Evolutionary conservation across 1,140 invertebrate species (phyloP), one percentile per base, ranked within the genome.

Genomic region (Homalodisca vitripennis): DNA sequence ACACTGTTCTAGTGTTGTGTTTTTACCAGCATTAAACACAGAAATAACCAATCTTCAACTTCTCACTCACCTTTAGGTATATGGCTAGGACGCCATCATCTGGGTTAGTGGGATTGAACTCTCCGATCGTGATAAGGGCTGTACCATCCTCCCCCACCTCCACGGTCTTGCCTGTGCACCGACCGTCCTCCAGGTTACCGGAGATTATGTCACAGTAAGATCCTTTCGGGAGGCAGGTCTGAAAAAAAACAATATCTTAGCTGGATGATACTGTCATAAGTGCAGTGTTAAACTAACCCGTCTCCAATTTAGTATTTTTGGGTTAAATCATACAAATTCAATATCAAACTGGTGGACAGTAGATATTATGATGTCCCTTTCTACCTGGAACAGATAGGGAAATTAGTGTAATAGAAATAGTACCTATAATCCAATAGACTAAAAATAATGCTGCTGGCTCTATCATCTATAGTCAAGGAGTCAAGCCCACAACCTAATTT

Each of bases 161-260:
- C 0, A 94, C 80, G 0, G 79, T 80, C 72, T 88, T 90, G 20
- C 92, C 92, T 0, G 87, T 89, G 74, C 93, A 95, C 0, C 73
- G 70, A 20, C 84, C 86, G 65, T 84, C 80, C 0, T 79, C 75
- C 47, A 86, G 82, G 55, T 79, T 80, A 27, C 93, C 93, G n/a
- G 88, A 88, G 66, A 94, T 93, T 1, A 97, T 84, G 76, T 97
- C 93, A 78, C 94, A 96, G 77, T 97, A 97, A 0, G 68, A 82
- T 2, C 94, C 94, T 73, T 86, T 80, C 0, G 92, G 86, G 14
- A 97, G 78, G 30, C 89, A 89, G 0, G 91, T 94, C 79, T 88
- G 76, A 55, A 71, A 60, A n/a, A n/a, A 73, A 67, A 31, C 68
- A 68, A 6, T 31, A 57, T 30, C 53, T 24, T 30, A 10, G 17